Conservation (phyloP, 2,797 vertebrate species). For the Poliocrania exsul region DNA sequence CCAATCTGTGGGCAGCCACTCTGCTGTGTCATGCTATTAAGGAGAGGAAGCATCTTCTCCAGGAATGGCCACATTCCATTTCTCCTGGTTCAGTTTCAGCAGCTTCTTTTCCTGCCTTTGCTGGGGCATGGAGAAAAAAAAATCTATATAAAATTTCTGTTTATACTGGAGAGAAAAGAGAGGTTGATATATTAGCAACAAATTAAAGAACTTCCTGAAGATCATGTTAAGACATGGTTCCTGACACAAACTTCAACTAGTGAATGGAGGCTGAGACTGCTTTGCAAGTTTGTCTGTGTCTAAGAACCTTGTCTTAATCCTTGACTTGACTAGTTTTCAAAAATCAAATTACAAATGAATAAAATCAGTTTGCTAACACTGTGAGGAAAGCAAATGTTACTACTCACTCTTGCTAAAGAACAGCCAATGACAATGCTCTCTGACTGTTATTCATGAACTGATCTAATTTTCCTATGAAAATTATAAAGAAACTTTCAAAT, state of each 20-base stretch:
- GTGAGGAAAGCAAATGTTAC: background rate
- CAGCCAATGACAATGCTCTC: background rate
- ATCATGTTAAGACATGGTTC: slow-evolving; percentile 3
- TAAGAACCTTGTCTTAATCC: slow-evolving; percentile 8
- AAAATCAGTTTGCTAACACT: background rate
- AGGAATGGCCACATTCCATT: background rate
- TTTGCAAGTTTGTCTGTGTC: background rate
- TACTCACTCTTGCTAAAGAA: background rate
- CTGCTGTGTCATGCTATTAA: background rate
- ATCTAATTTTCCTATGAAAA: slow-evolving; percentile 18
- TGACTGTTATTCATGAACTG: background rate
- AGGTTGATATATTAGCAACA: background rate
- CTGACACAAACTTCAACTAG: background rate
- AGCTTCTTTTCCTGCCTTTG: background rate
- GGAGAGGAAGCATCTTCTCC: background rate
- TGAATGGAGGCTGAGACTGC: background rate
- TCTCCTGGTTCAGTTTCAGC: background rate
- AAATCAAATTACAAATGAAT: background rate
- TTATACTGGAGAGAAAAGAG: background rate
- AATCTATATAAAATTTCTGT: background rate
- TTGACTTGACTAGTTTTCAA: background rate
- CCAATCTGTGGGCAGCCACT: background rate
- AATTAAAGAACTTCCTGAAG: slow-evolving; percentile 25
- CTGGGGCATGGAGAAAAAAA: background rate
- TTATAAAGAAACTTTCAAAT: background rate